Evolutionary conservation across 1,140 invertebrate genomes (phyloP), one percentile per base, ranked within the genome.

Genomic region (Drosophila azteca): DNA sequence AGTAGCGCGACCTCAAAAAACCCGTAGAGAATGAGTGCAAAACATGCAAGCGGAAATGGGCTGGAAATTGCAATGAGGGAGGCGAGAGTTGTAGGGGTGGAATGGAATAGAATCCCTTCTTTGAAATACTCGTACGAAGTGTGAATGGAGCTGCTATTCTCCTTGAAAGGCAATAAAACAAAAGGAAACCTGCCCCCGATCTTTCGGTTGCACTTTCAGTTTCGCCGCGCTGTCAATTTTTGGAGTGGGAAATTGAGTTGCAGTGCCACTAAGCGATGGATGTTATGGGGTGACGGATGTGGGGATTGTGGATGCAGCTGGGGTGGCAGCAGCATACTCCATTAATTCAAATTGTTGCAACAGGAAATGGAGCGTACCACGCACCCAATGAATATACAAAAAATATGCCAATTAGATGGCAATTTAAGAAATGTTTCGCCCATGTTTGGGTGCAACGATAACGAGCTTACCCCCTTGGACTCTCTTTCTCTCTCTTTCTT

Each of bases 281-380:
- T 22, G 31, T 22, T 20, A 20, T 20, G 17, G 17, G 22, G 44
- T n/a, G 62, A 41, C 29, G 44, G 35, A 39, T 39, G 11, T 39
- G 35, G 11, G 11, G 31, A 7, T 31, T 35, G 31, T 35, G 31
- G 9, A 9, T 29, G 24, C 43, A 26, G 39, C 35, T 9, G n/a
- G 22, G 22, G 26, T 41, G 24, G 22, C 31, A 39, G 8, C 0
- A 8, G 20, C 11, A 35, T 35, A 41, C 20, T 31, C 59, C 48
- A 85, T 73, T 66, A 80, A 62, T 77, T 67, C 77, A 80, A 85
- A 85, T 85, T 77, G 81, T 60, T 73, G 81, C 41, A 77, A 77
- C 81, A 85, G 80, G 68, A 84, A 84, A 66, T 74, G 51, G 79
- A 53, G 79, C 77, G 67, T 73, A 84, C 70, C 81, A 85, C 64